Base-by-base conservation (phyloP, 2,113 vertebrate genomes). In the Sinocyclocheilus anshuiensis region DNA sequence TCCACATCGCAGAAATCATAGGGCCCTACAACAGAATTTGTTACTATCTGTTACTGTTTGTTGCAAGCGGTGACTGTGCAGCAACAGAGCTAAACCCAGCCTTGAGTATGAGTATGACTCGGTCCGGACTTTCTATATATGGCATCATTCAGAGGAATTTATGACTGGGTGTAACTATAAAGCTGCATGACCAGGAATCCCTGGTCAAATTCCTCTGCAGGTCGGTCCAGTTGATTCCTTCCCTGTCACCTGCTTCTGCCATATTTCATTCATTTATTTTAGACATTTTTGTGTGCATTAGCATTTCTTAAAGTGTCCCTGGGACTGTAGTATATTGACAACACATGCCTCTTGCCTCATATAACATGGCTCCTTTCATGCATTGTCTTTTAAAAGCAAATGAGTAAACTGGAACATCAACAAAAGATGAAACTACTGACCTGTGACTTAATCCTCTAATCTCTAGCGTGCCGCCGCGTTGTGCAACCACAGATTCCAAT, bases 361-460 rank as follows among this genome's bases (percentile, higher is more conserved):
- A 24, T 77, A 59, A 63, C 69, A 48, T 39, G 26, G 39, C 77
- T 42, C 9, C 65, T 83, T 83, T 36, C 45, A 33, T 86, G 63
- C 24, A 39, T 33, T 84, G 67, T 84, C 55, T 89, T 71, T 80
- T 63, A 86, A 83, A 88, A 84, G 57, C 53, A 63, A 33, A 72
- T 84, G 77, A 82, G 87, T 78, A 83, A 88, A 79, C 88, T 67
- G 11, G 26, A 86, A 83, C 50, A 48, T 84, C 53, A 88, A 92
- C 87, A 89, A 89, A 91, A 89, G 65, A 77, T 84, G 77, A 90
- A 93, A 87, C 82, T 69, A 85, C 86, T 90, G 87, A 90, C 86
- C 86, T 86, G 82, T 89, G 87, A 91, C 89, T 90, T 90, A 89
- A 87, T 86, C 86, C 82, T 84, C 86, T 90, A 89, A 91, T 90